Base-by-base conservation (phyloP, 2,888 invertebrate species). In the Villa cingulata region DNA sequence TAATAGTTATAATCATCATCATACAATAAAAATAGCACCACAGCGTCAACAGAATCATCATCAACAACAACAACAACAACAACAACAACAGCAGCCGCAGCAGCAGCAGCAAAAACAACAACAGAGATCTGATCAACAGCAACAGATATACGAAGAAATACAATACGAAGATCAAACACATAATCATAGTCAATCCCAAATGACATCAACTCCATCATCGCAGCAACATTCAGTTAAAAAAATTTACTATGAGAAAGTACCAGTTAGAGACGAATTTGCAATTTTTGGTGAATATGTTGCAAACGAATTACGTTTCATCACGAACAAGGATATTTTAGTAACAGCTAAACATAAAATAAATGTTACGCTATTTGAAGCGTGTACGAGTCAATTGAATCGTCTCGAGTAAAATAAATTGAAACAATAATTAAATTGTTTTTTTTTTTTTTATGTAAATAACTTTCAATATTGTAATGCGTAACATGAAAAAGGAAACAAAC, bases 241-340 rank as follows among this genome's bases (percentile, higher is more conserved):
- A 23, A 15, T 20, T 4, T 46, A 41, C 16, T 40, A 39, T 16
- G 37, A 43, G 12, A 42, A 29, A 37, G 37, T 53, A 50, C 58
- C 53, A 36, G 65, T 19, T 14, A 61, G 76, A 50, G 77, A 77
- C 56, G 77, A 77, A 51, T 75, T 73, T 56, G 61, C 73, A 12
- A 73, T 75, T 0, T 77, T 76, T 45, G 77, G 78, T 9, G 77
- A 77, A 62, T 77, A 76, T 52, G 65, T 77, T 46, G 77, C 76
- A 2, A 77, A 77, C 57, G 77, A 77, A 58, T 63, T 77, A 54
- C 65, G 77, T 7, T 74, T 73, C 36, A 63, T 77, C 17, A 72
- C 71, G 59, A 75, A 73, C 18, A 71, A 76, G 41, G 75, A 75
- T 55, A 73, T 75, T 49, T 59, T 76, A 14, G 59, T 75, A 6